Conservation (phyloP, 2,113 vertebrate genomes). For the Daphoenositta chrysoptera region DNA sequence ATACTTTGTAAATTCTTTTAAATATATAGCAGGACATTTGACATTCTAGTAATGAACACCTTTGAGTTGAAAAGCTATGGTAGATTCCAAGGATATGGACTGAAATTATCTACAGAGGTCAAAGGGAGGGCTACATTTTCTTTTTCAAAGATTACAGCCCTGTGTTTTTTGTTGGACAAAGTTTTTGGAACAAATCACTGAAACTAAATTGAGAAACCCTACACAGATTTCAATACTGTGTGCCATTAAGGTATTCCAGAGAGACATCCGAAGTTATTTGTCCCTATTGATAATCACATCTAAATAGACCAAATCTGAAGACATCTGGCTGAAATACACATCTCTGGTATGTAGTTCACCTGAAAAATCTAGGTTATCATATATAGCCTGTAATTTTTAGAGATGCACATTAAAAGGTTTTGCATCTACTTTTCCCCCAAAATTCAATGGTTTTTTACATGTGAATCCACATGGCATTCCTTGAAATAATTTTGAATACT, state of each 20-base stretch:
- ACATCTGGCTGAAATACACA: not conserved
- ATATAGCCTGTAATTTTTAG: not conserved
- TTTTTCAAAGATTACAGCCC: not conserved
- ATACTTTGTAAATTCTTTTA: not conserved
- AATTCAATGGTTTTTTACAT: not conserved
- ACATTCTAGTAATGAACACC: not conserved
- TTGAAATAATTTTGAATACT: not conserved
- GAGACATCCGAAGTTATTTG: not conserved
- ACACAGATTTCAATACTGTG: not conserved
- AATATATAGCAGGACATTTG: not conserved
- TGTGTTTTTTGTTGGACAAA: not conserved
- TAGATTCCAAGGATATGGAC: not conserved
- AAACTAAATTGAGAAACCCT: not conserved
- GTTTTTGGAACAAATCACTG: not conserved
- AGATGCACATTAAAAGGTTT: not conserved
- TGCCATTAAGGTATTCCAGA: not conserved
- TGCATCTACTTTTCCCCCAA: rapidly evolving
- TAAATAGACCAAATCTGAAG: not conserved
- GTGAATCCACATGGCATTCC: not conserved
- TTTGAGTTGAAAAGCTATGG: not conserved
- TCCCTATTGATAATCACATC: not conserved
- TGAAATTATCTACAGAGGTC: not conserved
- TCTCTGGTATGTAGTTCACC: not conserved
- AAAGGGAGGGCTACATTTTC: not conserved
- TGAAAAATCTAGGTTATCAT: not conserved